These are phyloP conservation scores for Odontomachus brunneus DNA, from an alignment of 1,140 invertebrate species.

Conservation along the genomic window DNA sequence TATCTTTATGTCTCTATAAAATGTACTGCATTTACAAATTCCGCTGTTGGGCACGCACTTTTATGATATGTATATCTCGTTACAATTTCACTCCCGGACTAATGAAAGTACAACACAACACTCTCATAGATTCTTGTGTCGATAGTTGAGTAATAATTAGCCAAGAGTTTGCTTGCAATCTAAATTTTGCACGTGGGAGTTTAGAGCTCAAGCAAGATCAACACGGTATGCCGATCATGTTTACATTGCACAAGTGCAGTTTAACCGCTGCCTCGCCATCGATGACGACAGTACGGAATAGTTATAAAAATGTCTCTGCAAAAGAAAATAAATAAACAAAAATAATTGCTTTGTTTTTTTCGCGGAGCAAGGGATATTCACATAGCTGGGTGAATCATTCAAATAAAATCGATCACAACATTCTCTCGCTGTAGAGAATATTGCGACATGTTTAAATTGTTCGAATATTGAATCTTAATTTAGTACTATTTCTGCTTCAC, in stretches of 20 bases:
- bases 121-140: slow-evolving; percentile 62
- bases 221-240: slow-evolving; percentile 61
- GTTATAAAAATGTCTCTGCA: slow-evolving; percentile 12
- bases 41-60: background rate
- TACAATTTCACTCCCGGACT: slow-evolving; percentile 36
- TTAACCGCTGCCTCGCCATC: slow-evolving; percentile 48
- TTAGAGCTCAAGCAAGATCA: slow-evolving; percentile 67
- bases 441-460: slow-evolving; percentile 19
- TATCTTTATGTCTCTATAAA: background rate
- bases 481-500: background rate
- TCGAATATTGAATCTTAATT: slow-evolving; percentile 36
- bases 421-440: background rate
- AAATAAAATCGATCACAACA: background rate
- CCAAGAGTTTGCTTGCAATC: slow-evolving; percentile 60
- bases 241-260: slow-evolving; percentile 59
- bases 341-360: background rate
- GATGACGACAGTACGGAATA: background rate
- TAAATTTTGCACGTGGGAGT: slow-evolving; percentile 68
- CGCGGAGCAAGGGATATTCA: background rate
- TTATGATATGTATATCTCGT: slow-evolving; percentile 16
- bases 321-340: slow-evolving; percentile 9
- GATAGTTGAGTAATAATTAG: slow-evolving; percentile 49
- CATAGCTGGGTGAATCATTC: background rate
- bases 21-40: background rate
- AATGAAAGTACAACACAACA: slow-evolving; percentile 67